Conservation (phyloP, 2,113 vertebrate species). For the Gallinago undulata region DNA sequence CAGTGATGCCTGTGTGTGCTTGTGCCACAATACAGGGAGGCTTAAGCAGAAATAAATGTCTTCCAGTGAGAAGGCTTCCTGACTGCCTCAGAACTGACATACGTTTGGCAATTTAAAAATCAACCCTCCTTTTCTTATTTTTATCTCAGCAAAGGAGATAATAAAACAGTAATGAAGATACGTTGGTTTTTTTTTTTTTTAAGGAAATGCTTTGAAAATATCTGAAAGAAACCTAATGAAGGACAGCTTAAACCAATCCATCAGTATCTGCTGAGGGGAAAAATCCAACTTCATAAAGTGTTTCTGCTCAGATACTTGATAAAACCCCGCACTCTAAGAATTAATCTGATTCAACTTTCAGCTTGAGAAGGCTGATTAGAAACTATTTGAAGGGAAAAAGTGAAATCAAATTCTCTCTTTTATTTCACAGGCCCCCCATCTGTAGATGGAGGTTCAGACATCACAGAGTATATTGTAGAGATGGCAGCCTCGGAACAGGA, state of each 20-base stretch:
- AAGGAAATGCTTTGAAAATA: background rate
- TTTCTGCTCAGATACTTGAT: background rate
- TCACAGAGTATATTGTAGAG: slow-evolving; percentile 67
- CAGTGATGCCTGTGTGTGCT: no score
- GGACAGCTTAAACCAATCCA: background rate
- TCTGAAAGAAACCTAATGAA: background rate
- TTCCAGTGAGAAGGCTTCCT: background rate
- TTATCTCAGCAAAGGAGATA: background rate
- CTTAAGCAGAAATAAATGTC: background rate
- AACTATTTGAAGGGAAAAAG: background rate
- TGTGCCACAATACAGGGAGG: rapidly evolving
- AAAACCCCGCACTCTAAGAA: background rate
- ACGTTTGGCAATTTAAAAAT: background rate
- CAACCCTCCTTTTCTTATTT: background rate
- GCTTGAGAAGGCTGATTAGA: background rate
- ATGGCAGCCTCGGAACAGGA: slow-evolving; percentile 58
- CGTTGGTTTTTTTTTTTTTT: background rate
- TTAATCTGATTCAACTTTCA: background rate
- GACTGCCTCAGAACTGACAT: background rate
- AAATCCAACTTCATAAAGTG: background rate
- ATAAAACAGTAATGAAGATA: background rate
- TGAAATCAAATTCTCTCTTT: background rate
- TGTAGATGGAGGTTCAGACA: slow-evolving; percentile 65
- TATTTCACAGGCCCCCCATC: slow-evolving; percentile 64
- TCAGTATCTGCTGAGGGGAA: background rate